Evolutionary conservation across 1,140 invertebrate genomes (phyloP).

Genomic region (Drosophila sturtevanti): DNA sequence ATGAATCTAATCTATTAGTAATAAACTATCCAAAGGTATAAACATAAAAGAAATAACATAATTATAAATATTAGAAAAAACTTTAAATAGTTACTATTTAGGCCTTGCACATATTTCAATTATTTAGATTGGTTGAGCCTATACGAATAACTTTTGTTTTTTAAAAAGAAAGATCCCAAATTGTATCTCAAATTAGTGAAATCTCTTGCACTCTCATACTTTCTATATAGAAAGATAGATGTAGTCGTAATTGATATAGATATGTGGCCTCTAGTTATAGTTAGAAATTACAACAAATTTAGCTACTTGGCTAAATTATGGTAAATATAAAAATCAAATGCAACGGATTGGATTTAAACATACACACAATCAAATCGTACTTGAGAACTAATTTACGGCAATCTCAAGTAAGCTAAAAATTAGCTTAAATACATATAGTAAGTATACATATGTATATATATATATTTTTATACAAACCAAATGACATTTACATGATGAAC

Average conservation of each 20-base stretch:
- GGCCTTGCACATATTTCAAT: too few species aligned
- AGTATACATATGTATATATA: conserved; percentile 33
- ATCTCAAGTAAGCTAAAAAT: conserved; percentile 48
- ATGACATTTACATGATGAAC: conserved; percentile 7
- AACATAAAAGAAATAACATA: too few species aligned
- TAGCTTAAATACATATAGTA: conserved; percentile 31
- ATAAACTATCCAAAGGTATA: too few species aligned
- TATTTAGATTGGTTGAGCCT: too few species aligned
- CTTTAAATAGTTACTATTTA: too few species aligned
- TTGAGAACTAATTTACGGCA: conserved; percentile 72
- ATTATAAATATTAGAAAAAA: too few species aligned
- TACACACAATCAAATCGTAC: conserved; percentile 54
- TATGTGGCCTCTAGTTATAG: neutral
- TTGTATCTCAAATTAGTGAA: too few species aligned
- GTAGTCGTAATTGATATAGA: neutral
- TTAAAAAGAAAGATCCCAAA: too few species aligned
- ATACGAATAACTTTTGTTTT: too few species aligned
- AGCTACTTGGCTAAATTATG: conserved; percentile 44
- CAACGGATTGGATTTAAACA: conserved; percentile 24
- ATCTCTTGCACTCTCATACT: too few species aligned
- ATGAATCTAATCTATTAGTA: too few species aligned
- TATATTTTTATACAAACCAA: conserved; percentile 47
- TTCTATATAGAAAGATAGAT: neutral
- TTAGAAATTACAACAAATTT: conserved; percentile 16
- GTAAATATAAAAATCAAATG: neutral